These are phyloP conservation scores for Strix uralensis DNA, from an alignment of 2,113 vertebrate species.

Conservation along the genomic window DNA sequence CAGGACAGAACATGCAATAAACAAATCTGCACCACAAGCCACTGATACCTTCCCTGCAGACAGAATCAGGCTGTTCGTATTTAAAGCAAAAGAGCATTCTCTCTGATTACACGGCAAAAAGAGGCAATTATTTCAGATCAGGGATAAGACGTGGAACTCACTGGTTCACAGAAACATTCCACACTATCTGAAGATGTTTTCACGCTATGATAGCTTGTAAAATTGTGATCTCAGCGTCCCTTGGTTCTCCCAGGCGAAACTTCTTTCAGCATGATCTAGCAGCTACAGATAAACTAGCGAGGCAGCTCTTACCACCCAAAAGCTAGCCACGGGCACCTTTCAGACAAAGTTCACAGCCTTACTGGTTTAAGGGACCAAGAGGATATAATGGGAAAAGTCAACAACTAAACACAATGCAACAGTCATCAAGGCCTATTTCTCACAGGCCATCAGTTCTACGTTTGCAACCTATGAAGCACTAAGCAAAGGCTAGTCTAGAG, in stretches of 20 bases:
- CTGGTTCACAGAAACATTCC: neutral
- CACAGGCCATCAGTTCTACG: neutral
- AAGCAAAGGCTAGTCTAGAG: neutral
- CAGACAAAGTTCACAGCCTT: neutral
- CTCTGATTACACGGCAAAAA: neutral
- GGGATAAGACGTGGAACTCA: neutral
- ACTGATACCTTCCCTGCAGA: neutral
- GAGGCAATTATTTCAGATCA: neutral
- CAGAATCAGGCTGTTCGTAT: neutral
- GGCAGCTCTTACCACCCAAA: neutral
- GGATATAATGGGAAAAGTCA: neutral
- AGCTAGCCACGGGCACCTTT: neutral
- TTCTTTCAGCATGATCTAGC: neutral
- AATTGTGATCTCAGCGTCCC: neutral
- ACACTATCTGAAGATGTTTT: neutral
- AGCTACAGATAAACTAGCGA: neutral
- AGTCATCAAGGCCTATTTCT: neutral
- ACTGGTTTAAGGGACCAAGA: neutral
- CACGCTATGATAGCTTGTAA: neutral
- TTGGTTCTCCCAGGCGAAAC: neutral
- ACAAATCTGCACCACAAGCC: neutral
- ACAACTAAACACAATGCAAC: neutral
- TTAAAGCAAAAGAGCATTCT: neutral
- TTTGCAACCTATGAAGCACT: neutral
- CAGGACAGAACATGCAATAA: fast-evolving